phyloP scores from a whole-genome alignment of 2,888 invertebrate genomes.

The Alcis repandata region DNA sequence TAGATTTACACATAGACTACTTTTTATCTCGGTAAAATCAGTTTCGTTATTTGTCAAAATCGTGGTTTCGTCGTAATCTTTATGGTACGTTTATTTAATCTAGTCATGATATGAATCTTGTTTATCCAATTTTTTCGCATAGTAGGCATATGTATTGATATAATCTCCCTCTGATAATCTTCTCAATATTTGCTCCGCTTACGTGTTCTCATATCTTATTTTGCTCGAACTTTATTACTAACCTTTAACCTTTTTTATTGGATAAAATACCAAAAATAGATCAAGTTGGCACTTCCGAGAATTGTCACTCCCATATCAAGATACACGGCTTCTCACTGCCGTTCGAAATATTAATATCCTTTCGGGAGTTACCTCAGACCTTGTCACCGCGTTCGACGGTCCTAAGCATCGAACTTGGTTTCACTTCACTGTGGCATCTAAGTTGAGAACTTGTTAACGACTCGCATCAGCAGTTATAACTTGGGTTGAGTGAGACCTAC shows the following conservation, averaged over 20 bases:
- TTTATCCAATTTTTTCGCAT: too few relatives aligned
- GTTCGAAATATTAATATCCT: conserved; percentile 18
- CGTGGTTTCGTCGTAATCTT: too few relatives aligned
- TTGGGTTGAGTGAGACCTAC: conserved; percentile 34
- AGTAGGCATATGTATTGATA: too few relatives aligned
- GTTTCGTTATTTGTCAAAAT: too few relatives aligned
- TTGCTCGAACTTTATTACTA: neutral
- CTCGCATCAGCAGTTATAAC: conserved; percentile 54
- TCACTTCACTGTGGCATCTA: conserved; percentile 39
- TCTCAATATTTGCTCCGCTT: neutral
- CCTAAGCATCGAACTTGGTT: conserved; percentile 21
- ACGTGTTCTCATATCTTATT: neutral
- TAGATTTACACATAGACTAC: too few relatives aligned
- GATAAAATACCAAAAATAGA: conserved; percentile 4
- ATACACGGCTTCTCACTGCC: neutral
- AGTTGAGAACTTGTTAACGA: conserved; percentile 56
- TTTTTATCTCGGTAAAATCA: too few relatives aligned
- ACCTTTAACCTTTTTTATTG: conserved; percentile 6
- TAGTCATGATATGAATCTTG: too few relatives aligned
- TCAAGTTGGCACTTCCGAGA: neutral
- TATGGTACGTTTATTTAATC: too few relatives aligned
- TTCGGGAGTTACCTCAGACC: conserved; percentile 5
- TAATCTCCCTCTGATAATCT: too few relatives aligned
- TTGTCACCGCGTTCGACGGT: conserved; percentile 6
- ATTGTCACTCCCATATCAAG: conserved; percentile 10